Base-by-base conservation (phyloP, 2,113 vertebrate genomes). In the Excalfactoria chinensis region DNA sequence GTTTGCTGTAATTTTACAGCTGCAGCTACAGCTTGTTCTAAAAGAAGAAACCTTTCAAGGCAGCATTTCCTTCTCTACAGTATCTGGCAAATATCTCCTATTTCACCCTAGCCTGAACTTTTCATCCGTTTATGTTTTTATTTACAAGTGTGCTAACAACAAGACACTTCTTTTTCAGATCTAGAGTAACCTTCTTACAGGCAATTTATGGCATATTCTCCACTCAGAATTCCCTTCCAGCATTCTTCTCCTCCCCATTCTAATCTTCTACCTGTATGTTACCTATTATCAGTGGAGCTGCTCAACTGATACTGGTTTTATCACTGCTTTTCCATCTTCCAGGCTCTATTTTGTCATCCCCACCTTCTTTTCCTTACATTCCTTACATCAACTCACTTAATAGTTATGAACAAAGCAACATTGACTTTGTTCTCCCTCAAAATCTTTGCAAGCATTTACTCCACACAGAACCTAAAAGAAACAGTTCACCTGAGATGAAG, bases 331-430 rank as follows among this genome's bases (percentile, higher is more conserved):
- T 79, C 11, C 18, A 75, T 32, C 51, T 62, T 75, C 79, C 23
- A 64, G 20, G 30, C 7, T 76, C 23, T 73, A 21, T 13, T 71
- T 91, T 66, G 21, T 20, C 14, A 5, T 23, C 23, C 2, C 2
- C 5, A 9, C 30, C 84, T 77, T 66, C 34, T 44, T 80, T 68
- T 6, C 11, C 26, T 75, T 18, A 40, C 25, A 64, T 75, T 7
- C 14, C 44, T 23, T 9, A 8, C 0, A 0, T 41, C 51, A 86
- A 16, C 51, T 78, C 60, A 44, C 4, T 62, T 28, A 62, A 37
- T 23, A 63, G 37, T 63, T 28, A 63, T 13, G 17, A 40, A 63
- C 11, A 63, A 63, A 40, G 37, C 21, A 87, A 68, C 7, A 59
- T 2, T 35, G 48, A 90, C 1, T 2, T 16, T 41, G 11, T 7